These are phyloP conservation scores for Xestia c-nigrum DNA, from an alignment of 2,888 invertebrate genomes.

Conservation along the genomic window DNA sequence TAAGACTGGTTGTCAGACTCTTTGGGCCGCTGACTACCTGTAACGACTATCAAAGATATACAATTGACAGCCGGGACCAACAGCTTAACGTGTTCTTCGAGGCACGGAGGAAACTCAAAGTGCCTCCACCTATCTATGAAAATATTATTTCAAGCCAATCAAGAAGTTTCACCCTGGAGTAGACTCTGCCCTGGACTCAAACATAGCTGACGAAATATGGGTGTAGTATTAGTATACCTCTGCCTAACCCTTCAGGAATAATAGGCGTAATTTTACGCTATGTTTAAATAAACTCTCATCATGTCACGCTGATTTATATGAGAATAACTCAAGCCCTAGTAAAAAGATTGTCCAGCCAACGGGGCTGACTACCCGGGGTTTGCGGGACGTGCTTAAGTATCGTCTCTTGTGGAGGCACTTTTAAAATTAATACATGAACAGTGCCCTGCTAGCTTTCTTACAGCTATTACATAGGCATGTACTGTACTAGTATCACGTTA, in stretches of 20 bases:
- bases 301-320: neutral
- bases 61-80: too few species aligned
- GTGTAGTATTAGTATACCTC: neutral
- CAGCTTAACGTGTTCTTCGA: too few species aligned
- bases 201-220: neutral
- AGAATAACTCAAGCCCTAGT: neutral
- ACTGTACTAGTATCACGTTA: too few species aligned
- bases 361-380: neutral
- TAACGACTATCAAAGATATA: too few species aligned
- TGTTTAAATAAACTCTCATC: neutral
- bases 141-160: too few species aligned
- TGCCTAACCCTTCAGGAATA: too few species aligned
- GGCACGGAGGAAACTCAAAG: too few species aligned
- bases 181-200: too few species aligned
- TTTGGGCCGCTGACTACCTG: too few species aligned
- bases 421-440: slow-evolving; percentile 1
- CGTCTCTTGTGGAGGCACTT: neutral
- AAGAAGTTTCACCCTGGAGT: too few species aligned
- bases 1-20: too few species aligned
- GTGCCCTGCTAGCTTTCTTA: neutral
- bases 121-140: too few species aligned
- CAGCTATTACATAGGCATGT: neutral
- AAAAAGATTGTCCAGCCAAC: neutral
- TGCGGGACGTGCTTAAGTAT: neutral
- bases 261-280: neutral